Percentiles rank a stretch among this genome's conserved stretches.
phyloP scores from a whole-genome alignment of 1,140 invertebrate genomes.

The Caenorhabditis elegans region WBcel235 BX284606.5:6532001-6532500 shows the following conservation, averaged over 20 bases:
- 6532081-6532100: neutral
- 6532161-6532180: neutral
- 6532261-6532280: conserved; percentile 1
- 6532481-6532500: no score
- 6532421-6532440: no score
- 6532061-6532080: neutral
- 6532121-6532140: neutral
- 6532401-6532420: no score
- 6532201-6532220: neutral
- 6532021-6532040: no score
- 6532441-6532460: no score
- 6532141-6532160: neutral
- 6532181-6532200: conserved; percentile 15
- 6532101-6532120: conserved; percentile 24
- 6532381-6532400: neutral
- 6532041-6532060: no score
- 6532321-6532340: neutral
- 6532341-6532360: neutral
- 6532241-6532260: neutral
- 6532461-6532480: no score
- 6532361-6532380: neutral
- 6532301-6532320: neutral
- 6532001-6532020: no score
- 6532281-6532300: neutral
- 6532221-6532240: neutral